These are phyloP conservation scores for Drosophila mercatorum DNA, from an alignment of 2,888 invertebrate species.

Conservation along the genomic window DNA sequence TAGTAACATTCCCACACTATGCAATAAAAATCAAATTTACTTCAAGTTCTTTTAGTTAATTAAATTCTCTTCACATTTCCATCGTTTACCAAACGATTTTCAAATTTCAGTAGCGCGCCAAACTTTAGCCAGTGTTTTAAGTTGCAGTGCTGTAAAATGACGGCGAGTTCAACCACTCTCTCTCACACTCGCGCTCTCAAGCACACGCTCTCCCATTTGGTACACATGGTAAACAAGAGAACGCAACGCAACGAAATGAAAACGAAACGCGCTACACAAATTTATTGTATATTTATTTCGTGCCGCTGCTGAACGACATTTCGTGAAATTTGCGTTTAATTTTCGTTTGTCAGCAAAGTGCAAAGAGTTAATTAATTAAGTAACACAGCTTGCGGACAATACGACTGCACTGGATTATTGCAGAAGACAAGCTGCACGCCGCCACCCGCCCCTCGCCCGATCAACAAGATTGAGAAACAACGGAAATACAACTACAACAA, in stretches of 20 bases:
- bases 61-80: not conserved
- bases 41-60: no score
- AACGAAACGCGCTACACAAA: slow-evolving; percentile 51
- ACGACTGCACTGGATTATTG: slow-evolving; percentile 41
- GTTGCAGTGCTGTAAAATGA: slow-evolving; percentile 39
- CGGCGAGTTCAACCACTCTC: not conserved
- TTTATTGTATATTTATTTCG: slow-evolving; percentile 71
- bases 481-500: slow-evolving; percentile 11
- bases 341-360: slow-evolving; percentile 48
- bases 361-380: slow-evolving; percentile 49
- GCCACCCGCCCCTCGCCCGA: not conserved
- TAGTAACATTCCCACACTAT: no score
- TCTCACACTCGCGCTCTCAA: slow-evolving; percentile 12
- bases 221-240: slow-evolving; percentile 58
- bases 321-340: slow-evolving; percentile 52
- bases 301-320: slow-evolving; percentile 51
- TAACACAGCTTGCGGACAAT: slow-evolving; percentile 13
- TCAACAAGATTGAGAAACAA: slow-evolving; percentile 24
- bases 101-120: slow-evolving; percentile 22
- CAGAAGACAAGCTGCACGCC: slow-evolving; percentile 30
- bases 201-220: slow-evolving; percentile 6
- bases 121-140: slow-evolving; percentile 1
- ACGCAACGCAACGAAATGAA: slow-evolving; percentile 43
- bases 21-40: no score
- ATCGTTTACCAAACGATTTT: not conserved